phyloP scores from a whole-genome alignment of 2,888 invertebrate genomes.

The Oithona nana region DNA sequence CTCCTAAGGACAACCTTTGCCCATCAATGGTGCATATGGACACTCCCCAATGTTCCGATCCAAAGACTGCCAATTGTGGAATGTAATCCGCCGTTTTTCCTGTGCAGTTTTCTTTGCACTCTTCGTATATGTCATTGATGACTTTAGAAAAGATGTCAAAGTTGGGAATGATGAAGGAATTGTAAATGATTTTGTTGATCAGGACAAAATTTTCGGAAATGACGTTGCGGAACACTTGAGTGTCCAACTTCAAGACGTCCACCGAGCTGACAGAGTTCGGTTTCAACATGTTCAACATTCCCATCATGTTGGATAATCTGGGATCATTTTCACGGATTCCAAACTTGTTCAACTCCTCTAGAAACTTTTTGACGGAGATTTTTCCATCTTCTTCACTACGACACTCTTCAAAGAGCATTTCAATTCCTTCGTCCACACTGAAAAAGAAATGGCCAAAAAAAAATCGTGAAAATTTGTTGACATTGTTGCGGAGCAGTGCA shows the following conservation, averaged over 20 bases:
- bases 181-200: constrained; percentile 2
- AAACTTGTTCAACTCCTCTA: constrained; percentile 6
- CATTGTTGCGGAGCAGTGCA: no score
- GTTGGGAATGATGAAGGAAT: constrained; percentile 66
- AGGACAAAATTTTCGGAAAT: not conserved
- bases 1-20: constrained; percentile 28
- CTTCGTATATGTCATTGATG: constrained; percentile 82
- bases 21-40: constrained; percentile 30
- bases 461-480: no score
- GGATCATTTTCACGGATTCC: constrained; percentile 7
- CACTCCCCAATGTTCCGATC: constrained; percentile 26
- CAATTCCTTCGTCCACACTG: not conserved
- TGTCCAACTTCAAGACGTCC: not conserved
- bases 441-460: no score
- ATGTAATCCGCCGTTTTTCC: constrained; percentile 40
- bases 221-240: not conserved
- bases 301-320: not conserved
- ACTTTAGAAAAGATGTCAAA: constrained; percentile 72
- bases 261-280: not conserved
- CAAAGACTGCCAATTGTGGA: not conserved
- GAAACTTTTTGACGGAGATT: not conserved
- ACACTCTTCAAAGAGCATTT: not conserved
- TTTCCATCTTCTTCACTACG: constrained; percentile 10
- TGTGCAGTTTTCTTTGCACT: constrained; percentile 43
- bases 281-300: not conserved